A percentile compares a stretch with the other conserved stretches of the same genome.
Evolutionary conservation across 2,888 invertebrate species (phyloP).

Genomic region (Ochlodes sylvanus): DNA sequence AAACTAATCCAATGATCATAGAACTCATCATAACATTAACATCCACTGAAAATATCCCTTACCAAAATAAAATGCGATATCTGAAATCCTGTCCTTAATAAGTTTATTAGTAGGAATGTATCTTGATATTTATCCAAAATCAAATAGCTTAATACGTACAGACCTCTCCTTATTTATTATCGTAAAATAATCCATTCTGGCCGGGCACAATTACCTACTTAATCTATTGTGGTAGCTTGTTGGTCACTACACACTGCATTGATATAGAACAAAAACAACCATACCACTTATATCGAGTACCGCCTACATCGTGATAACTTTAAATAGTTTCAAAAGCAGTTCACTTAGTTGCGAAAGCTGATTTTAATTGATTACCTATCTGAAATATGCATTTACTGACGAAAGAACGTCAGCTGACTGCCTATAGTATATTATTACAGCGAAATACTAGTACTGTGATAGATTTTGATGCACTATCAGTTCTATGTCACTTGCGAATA

Average conservation of each 20-base stretch:
- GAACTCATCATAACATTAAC: no score
- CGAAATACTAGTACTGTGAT: slow-evolving; percentile 37
- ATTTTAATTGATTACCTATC: slow-evolving; percentile 45
- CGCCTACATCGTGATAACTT: slow-evolving; percentile 36
- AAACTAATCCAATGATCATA: no score
- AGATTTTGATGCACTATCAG: neutral
- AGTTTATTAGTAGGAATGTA: no score
- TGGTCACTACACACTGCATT: neutral
- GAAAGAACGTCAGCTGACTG: slow-evolving; percentile 49
- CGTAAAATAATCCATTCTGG: neutral
- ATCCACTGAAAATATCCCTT: no score
- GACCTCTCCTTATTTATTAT: neutral
- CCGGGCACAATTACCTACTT: neutral
- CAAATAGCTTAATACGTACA: neutral
- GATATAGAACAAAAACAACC: slow-evolving; percentile 27
- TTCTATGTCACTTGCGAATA: neutral
- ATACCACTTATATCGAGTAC: slow-evolving; percentile 25
- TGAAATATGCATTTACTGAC: slow-evolving; percentile 46
- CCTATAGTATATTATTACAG: slow-evolving; percentile 26
- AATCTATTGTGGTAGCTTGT: neutral
- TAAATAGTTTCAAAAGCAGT: slow-evolving; percentile 37
- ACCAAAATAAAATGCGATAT: no score
- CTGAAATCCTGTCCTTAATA: no score
- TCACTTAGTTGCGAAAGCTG: slow-evolving; percentile 42
- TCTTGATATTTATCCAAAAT: no score